Base-by-base conservation (phyloP, 2,113 vertebrate genomes). In the Aix galericulata region DNA sequence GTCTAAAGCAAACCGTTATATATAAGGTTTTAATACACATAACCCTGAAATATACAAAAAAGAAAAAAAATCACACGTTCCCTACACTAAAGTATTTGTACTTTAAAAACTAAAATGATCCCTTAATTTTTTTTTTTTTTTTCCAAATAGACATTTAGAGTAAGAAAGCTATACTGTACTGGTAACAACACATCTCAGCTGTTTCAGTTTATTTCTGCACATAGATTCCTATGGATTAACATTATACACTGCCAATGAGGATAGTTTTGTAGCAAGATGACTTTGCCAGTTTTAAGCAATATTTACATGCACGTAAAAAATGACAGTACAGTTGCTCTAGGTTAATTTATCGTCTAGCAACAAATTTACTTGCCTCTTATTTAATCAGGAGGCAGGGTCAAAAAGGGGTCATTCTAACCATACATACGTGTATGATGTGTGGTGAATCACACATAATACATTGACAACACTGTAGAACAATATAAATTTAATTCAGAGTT, bases 31-130 rank as follows among this genome's bases (percentile, higher is more conserved):
- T 84, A 82, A 94, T 82, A 94, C 93, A 91, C 48, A 77, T 87
- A 92, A 79, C 93, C 96, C 92, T 94, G 96, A 97, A 95, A 96
- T 94, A 87, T 88, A 95, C 94, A 82, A 71, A 96, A 73, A 95
- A 48, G 20, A 48, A 93, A 94, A 62, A 62, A 82, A 88, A 87
- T 89, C 95, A 92, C 89, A 77, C 88, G 48, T 38, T 82, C 77
- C 73, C 92, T 83, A 80, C 59, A 75, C 88, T 88, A 78, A 75
- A 94, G 62, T 95, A 97, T 81, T 91, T 95, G 75, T 95, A 78
- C 77, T 88, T 87, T 17, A 93, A 95, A 82, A 83, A 85, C 92
- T 83, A 87, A 93, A 86, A 63, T 93, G 73, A 97, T 96, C 91
- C 96, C 67, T 96, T 94, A 84, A 44, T 69, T 38, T 84, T 67